phyloP scores from a whole-genome alignment of 2,113 vertebrate species.

The Gopherus flavomarginatus region DNA sequence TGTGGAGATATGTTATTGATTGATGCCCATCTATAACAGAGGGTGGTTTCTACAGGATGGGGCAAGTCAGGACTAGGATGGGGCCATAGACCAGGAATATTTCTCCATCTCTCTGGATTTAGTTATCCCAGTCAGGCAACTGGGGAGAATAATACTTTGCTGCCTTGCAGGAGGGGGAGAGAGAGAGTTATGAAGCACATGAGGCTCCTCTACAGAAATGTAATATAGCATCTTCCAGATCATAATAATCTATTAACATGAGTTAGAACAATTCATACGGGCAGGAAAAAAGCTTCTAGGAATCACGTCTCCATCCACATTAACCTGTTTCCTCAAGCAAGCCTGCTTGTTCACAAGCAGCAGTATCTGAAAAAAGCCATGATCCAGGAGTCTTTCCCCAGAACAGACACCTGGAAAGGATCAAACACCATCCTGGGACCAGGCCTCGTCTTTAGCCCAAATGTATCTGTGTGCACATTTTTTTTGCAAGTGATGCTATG shows the following conservation, averaged over 20 bases:
- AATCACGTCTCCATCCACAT: not conserved
- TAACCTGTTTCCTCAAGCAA: not conserved
- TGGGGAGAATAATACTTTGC: not conserved
- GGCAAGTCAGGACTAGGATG: not conserved
- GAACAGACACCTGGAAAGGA: slow-evolving; percentile 60
- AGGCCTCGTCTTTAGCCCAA: slow-evolving; percentile 21
- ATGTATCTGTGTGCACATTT: not conserved
- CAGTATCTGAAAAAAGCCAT: not conserved
- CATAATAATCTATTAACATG: not conserved
- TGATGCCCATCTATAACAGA: not conserved
- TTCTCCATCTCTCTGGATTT: not conserved
- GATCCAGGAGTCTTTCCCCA: not conserved
- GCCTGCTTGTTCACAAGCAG: rapidly evolving
- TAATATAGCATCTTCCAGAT: not conserved
- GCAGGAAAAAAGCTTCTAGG: not conserved
- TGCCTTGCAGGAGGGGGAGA: not conserved
- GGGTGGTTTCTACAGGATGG: not conserved
- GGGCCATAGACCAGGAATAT: rapidly evolving
- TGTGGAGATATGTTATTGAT: not conserved
- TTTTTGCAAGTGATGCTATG: not conserved
- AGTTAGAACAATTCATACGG: rapidly evolving
- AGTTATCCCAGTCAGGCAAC: not conserved
- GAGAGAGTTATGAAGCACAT: not conserved
- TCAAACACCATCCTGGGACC: slow-evolving; percentile 46
- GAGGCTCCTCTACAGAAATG: not conserved